These are phyloP conservation scores for Redunca redunca DNA, from an alignment of 2,113 vertebrate genomes.

Conservation along the genomic window DNA sequence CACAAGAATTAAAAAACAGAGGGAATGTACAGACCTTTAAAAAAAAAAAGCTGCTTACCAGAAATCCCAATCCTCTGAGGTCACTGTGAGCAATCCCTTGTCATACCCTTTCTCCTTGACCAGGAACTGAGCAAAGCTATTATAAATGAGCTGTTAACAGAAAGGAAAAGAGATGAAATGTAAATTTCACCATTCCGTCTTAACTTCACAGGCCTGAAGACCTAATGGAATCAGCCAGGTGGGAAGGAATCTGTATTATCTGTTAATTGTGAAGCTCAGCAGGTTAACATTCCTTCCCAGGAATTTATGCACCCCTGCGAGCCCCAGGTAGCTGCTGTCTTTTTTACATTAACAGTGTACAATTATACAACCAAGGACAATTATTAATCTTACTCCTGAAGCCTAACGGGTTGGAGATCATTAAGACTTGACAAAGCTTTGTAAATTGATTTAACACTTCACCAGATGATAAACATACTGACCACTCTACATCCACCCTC, in stretches of 20 bases:
- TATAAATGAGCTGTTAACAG: constrained; percentile 91
- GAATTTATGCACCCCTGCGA: neutral
- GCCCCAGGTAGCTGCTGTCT: neutral
- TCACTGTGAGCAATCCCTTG: constrained; percentile 87
- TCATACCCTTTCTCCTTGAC: constrained; percentile 92
- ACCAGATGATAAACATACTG: neutral
- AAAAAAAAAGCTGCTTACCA: constrained; percentile 84
- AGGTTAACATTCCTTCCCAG: neutral
- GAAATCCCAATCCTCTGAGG: constrained; percentile 92
- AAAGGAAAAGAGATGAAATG: constrained; percentile 4
- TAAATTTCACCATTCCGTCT: neutral
- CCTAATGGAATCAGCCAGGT: neutral
- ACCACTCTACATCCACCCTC: neutral
- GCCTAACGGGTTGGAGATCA: neutral
- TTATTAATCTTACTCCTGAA: neutral
- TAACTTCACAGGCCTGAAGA: constrained; percentile 18
- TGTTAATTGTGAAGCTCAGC: neutral
- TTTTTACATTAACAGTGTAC: neutral
- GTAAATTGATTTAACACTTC: neutral
- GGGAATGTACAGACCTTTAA: neutral
- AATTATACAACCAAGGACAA: neutral
- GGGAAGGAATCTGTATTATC: neutral
- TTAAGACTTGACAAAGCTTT: neutral
- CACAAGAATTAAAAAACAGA: neutral
- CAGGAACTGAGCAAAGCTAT: constrained; percentile 93